Conservation (phyloP, 2,797 vertebrate species). For the Gobio occitaniae region DNA sequence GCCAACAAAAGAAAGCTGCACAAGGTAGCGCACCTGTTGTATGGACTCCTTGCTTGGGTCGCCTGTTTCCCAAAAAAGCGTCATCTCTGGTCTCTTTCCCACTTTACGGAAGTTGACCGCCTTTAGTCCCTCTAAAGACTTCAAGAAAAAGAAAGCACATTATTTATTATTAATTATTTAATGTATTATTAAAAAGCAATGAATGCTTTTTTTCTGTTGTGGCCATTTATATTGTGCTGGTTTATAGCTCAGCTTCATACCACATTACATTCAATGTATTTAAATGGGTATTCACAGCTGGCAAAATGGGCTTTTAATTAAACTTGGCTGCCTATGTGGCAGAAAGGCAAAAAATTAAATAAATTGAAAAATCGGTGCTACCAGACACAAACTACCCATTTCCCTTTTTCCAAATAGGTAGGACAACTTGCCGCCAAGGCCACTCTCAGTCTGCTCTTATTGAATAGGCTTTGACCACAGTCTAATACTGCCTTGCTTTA, state of each 20-base stretch:
- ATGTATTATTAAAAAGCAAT: background rate
- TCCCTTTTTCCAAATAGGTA: too few relatives aligned
- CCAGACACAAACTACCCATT: too few relatives aligned
- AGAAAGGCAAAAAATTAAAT: background rate
- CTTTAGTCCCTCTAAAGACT: conserved; percentile 83
- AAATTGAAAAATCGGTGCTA: too few relatives aligned
- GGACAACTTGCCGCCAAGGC: too few relatives aligned
- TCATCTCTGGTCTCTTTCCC: conserved; percentile 90
- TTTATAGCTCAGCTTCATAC: background rate
- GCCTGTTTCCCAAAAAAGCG: conserved; percentile 85
- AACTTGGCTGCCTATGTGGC: background rate
- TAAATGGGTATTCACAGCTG: background rate
- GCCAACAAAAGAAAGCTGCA: conserved; percentile 18
- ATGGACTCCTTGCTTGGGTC: conserved; percentile 67
- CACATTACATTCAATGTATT: background rate
- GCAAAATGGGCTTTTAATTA: background rate
- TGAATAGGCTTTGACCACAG: background rate
- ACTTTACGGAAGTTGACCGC: conserved; percentile 83
- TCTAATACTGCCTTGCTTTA: background rate
- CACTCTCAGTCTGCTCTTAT: too few relatives aligned
- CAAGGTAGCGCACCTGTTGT: conserved; percentile 80
- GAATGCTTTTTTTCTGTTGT: background rate
- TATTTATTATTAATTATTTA: conserved; percentile 9
- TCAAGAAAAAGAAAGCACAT: conserved; percentile 39
- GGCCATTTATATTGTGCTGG: background rate